phyloP scores from a whole-genome alignment of 2,888 invertebrate genomes.

The Arenicola marina region DNA sequence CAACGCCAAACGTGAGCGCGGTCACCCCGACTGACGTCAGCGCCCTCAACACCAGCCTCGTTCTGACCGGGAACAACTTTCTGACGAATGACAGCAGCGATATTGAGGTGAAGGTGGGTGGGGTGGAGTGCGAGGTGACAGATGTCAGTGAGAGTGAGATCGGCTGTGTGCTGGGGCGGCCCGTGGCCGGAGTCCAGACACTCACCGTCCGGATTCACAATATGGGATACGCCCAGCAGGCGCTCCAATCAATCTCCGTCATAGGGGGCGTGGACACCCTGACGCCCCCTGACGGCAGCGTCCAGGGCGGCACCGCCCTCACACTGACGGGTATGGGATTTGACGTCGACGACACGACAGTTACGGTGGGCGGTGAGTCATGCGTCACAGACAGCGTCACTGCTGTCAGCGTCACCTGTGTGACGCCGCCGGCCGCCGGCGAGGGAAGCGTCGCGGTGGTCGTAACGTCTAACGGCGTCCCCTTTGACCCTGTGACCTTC shows the following conservation, averaged over 20 bases:
- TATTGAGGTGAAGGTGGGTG: too few relatives aligned
- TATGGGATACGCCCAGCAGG: background rate
- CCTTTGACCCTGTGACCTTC: background rate
- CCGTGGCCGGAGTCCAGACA: background rate
- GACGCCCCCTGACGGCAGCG: background rate
- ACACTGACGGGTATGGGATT: too few relatives aligned
- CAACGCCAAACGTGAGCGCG: conserved; percentile 40
- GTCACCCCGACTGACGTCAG: conserved; percentile 35
- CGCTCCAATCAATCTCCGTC: background rate
- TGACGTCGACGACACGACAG: background rate
- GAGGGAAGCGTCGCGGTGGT: background rate
- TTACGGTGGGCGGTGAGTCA: background rate
- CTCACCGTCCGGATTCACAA: background rate
- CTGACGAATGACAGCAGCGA: too few relatives aligned
- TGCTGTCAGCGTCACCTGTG: background rate
- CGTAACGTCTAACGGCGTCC: background rate
- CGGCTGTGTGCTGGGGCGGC: background rate
- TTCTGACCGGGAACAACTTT: background rate
- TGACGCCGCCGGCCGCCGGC: background rate
- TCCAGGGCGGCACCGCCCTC: background rate
- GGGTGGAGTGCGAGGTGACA: too few relatives aligned
- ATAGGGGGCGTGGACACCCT: background rate
- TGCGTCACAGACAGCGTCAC: background rate
- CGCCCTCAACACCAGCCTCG: background rate
- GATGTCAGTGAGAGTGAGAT: background rate